Percentiles rank a stretch among this genome's conserved stretches.
Conservation (phyloP, 2,888 invertebrate species). For the Phytoseiulus persimilis region DNA sequence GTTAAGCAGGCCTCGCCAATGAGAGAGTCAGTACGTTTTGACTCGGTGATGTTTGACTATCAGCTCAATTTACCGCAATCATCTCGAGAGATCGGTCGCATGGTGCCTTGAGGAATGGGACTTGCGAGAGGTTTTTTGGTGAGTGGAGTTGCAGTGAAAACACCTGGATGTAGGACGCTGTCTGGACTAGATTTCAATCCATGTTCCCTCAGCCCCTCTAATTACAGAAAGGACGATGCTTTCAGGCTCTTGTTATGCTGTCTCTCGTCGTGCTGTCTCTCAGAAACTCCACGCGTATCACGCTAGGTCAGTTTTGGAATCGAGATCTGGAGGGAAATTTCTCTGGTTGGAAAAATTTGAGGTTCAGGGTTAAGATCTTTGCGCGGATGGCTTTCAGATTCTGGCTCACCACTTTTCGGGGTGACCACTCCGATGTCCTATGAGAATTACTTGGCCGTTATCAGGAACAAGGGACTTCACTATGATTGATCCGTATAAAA, state of each 20-base stretch:
- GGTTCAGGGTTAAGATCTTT: no score
- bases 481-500: background rate
- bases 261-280: no score
- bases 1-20: background rate
- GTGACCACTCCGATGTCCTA: background rate
- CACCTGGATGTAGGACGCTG: background rate
- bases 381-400: background rate
- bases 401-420: background rate
- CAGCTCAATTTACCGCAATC: background rate
- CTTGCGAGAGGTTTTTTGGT: background rate
- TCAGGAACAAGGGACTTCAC: background rate
- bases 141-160: background rate
- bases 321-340: no score
- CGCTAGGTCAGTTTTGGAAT: no score
- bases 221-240: no score
- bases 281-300: no score
- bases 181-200: no score
- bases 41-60: background rate
- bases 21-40: background rate
- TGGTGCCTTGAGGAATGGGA: background rate
- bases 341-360: background rate
- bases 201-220: no score
- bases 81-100: background rate
- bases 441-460: slow-evolving; percentile 18
- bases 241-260: no score